Base-by-base conservation (phyloP, 1,140 invertebrate genomes). In the Lucilia sericata region DNA sequence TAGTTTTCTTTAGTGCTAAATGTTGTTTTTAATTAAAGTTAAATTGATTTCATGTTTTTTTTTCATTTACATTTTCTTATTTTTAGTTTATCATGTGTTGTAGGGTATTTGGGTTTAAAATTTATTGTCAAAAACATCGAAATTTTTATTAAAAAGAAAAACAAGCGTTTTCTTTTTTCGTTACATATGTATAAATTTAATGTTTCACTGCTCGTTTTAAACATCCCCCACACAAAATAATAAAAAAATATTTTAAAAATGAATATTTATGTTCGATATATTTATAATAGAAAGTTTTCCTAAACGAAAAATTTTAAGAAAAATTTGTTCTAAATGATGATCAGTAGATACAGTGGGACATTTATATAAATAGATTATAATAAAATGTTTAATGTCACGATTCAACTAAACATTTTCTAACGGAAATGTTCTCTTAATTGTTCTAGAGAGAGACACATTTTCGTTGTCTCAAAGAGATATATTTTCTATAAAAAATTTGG, bases 171-270 rank as follows among this genome's bases (percentile, higher is more conserved):
- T 21, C 49, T 42, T 42, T 42, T 42, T 42, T 42, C 42, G 42
- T 42, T 42, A 42, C 42, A 42, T 42, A 42, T 42, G 42, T 80
- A 80, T 51, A 80, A 80, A 80, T 80, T 80, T 80, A 49, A 80
- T 80, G 76, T 80, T 80, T 80, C 76, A 49, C 76, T 80, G 76
- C 76, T 80, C 76, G 19, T 49, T 49, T 70, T 70, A 70, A 70
- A 70, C 65, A 70, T 70, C 65, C 65, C 65, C 65, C 65, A 70
- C 65, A 70, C 42, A 42, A 42, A 42, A 42, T 21, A 19, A 70
- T 25, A 70, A 70, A 19, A 25, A 70, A 70, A 30, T 2, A 30
- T 30, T 21, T 21, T 70, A 5, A 70, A 70, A 70, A 21, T 21
- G 60, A 70, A 70, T 4, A 70, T 70, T 19, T 25, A 21, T 70